Conservation (phyloP, 2,888 invertebrate species). For the Drosophila bunnanda region DNA sequence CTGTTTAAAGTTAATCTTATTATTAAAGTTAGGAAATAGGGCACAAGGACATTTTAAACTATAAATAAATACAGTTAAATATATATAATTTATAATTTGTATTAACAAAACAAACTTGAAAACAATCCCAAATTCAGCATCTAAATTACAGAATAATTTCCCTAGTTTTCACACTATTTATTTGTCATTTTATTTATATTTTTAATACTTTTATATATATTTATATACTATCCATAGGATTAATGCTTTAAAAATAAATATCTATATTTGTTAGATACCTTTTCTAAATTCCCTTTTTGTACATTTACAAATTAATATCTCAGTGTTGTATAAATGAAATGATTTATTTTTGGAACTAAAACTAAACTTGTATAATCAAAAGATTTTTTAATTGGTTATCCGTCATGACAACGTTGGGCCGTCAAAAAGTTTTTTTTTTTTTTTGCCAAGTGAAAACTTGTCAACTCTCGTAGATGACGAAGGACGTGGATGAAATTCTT, state of each 20-base stretch:
- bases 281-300: not conserved
- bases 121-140: not conserved
- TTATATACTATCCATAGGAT: no score
- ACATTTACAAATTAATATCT: not conserved
- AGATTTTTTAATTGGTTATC: conserved; percentile 28
- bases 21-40: not conserved
- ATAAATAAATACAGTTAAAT: not conserved
- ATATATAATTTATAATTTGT: not conserved
- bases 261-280: no score
- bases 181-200: no score
- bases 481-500: not conserved
- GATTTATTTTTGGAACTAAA: not conserved
- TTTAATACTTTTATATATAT: no score
- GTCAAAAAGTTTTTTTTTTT: not conserved
- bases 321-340: not conserved
- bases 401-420: not conserved
- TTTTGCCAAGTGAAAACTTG: conserved; percentile 5
- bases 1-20: not conserved
- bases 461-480: not conserved
- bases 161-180: not conserved
- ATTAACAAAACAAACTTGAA: not conserved
- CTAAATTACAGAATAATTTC: not conserved
- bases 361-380: conserved; percentile 29
- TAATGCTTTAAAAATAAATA: no score
- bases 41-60: not conserved